Evolutionary conservation across 2,888 invertebrate genomes (phyloP), one percentile per base, ranked within the genome.

Genomic region (Drosophila dives): DNA sequence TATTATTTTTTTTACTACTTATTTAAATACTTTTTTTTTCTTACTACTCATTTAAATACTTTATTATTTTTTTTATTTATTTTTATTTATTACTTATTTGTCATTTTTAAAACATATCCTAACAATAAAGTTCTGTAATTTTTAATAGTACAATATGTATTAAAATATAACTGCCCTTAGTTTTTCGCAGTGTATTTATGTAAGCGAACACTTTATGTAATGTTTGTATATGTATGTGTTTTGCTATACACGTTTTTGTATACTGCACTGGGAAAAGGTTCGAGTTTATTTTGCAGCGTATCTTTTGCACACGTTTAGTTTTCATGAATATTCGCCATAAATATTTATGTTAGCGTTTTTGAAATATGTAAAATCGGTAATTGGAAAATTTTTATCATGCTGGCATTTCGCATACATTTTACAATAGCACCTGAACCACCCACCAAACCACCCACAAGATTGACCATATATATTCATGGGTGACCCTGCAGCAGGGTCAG

Each of bases 351-450:
- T 69, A 65, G 78, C 71, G 75, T 69, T 77, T 77, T 77, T 75
- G 86, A 86, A 88, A 88, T 88, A 88, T 86, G 89, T 77, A 88
- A 88, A 88, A 86, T 83, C 74, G 78, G 89, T 88, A 88, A 86
- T 86, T 86, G 86, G 86, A 86, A 86, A 86, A 87, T 85, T 85
- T 82, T 79, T 86, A 86, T 86, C 87, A 83, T 79, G 72, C 77
- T 67, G 59, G 67, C 63, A 64, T 72, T 77, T 79, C 75, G 54
- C 77, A 74, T 67, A 76, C 55, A 76, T 79, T 72, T 72, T 55
- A 38, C 64, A 38, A 55, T 70, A 36, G 34, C 53, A 48, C 17
- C 20, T 32, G 20, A 32, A 17, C 32, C 15, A 1, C 6, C 34
- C 11, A n/a, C 26, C 26, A 33, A 23, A 11, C 36, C n/a, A 26